phyloP scores from a whole-genome alignment of 2,888 invertebrate species.

The Cenopis cana region DNA sequence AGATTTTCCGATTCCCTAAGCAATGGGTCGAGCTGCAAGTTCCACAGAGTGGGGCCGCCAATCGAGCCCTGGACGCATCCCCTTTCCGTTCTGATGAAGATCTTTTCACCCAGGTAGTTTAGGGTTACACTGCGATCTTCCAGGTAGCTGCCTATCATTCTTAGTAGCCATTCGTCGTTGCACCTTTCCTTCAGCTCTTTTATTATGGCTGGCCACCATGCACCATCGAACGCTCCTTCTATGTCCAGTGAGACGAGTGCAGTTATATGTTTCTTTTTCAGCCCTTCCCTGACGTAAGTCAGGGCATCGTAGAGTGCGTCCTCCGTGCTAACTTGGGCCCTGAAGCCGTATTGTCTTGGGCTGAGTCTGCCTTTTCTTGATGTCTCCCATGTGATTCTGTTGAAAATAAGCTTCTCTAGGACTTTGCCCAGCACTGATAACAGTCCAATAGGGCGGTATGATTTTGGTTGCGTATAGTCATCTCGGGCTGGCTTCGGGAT shows the following conservation, averaged over 20 bases:
- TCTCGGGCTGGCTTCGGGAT: conserved; percentile 1
- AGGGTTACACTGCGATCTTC: not conserved
- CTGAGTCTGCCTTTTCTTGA: not conserved
- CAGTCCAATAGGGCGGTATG: conserved; percentile 23
- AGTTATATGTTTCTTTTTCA: not conserved
- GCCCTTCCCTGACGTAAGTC: not conserved
- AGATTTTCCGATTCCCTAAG: too few species aligned
- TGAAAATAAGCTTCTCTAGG: not conserved
- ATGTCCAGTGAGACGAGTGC: conserved; percentile 22
- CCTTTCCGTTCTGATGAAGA: too few species aligned
- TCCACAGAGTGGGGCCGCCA: too few species aligned
- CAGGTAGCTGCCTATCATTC: not conserved
- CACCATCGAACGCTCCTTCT: conserved; percentile 1
- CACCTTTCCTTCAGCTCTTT: not conserved
- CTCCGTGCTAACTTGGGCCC: conserved; percentile 32
- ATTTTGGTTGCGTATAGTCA: conserved; percentile 3
- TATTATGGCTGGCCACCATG: not conserved
- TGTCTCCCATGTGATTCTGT: not conserved
- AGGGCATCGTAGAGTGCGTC: conserved; percentile 28
- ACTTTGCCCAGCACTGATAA: not conserved
- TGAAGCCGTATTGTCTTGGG: conserved; percentile 30
- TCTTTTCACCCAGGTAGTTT: not conserved
- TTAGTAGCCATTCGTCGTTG: rapidly evolving
- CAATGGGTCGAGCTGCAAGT: too few species aligned
- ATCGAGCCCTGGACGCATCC: too few species aligned